Evolutionary conservation across 2,888 invertebrate species (phyloP), one percentile per base, ranked within the genome.

Genomic region (Drosophila ustulata): DNA sequence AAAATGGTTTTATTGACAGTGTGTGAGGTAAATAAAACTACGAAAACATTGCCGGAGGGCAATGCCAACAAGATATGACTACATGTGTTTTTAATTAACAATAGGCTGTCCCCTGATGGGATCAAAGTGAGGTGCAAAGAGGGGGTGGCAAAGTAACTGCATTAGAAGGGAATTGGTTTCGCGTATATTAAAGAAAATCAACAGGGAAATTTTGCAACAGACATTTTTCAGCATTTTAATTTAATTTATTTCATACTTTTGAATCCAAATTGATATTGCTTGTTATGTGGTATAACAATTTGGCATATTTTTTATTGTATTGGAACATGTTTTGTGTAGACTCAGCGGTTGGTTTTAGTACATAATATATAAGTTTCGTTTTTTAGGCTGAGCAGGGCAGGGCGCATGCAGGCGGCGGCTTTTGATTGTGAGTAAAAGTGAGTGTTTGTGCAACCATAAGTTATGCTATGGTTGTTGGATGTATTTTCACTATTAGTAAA

Each of bases 1-100:
- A 66, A 46, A 47, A 62, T 32, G 64, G 74, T 78, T 82, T 82
- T 78, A 84, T 82, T 81, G 70, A 67, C 72, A 81, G 65, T 63
- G 49, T 46, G 45, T 46, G 55, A 53, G 53, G 65, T 53, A 66
- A 75, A 75, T 71, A 63, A 75, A 74, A 75, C 47, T 57, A 56
- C 50, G 49, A 32, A 62, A 65, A 62, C 6, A 59, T 28, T 41
- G 37, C 46, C 50, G 13, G 58, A 39, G 63, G n/a, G 55, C 58
- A 57, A 41, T 32, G 13, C 18, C 41, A 49, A 46, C 45, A 41
- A 58, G 62, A 58, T 37, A 47, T 39, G 49, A 78, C 52, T 74
- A 52, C 50, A 66, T 56, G 56, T 57, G 53, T 71, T 76, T 78
- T 76, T 76, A 66, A 76, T 76, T 78, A 78, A 78, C 62, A 75